phyloP scores from a whole-genome alignment of 2,113 vertebrate species.

The Camelus bactrianus region DNA sequence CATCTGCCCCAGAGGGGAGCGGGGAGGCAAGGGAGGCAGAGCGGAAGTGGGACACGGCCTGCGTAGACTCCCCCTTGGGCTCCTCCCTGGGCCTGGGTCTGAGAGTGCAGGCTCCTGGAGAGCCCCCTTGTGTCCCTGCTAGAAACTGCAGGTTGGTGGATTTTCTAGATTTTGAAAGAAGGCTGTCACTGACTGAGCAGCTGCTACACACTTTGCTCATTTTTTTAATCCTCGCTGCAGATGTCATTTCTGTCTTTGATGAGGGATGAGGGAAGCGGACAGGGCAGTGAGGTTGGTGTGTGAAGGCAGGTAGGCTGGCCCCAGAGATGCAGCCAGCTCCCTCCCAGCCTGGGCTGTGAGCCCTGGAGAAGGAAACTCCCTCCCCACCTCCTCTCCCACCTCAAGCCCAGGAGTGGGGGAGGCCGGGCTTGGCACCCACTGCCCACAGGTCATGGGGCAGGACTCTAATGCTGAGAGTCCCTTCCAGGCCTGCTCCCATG shows the following conservation, averaged over 20 bases:
- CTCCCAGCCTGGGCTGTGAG: background rate
- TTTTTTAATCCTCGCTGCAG: background rate
- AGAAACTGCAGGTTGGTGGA: background rate
- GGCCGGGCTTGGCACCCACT: background rate
- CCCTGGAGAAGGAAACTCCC: fast-evolving
- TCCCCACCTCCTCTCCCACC: background rate
- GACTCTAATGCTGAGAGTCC: background rate
- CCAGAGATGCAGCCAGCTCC: background rate
- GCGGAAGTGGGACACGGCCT: background rate
- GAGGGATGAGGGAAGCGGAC: background rate
- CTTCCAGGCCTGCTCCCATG: background rate
- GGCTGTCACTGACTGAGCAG: background rate
- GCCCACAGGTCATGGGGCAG: background rate
- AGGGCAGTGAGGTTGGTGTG: background rate
- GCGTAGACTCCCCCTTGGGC: background rate
- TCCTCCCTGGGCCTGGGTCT: background rate
- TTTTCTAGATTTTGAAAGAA: background rate
- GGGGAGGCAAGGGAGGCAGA: background rate
- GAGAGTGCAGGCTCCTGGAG: background rate
- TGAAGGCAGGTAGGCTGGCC: background rate
- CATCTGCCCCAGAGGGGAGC: fast-evolving
- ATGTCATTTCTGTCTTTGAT: background rate
- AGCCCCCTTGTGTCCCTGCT: background rate
- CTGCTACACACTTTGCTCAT: background rate
- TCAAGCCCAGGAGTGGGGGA: fast-evolving